Percentiles rank a stretch among this genome's conserved stretches.
Conservation (phyloP, 2,797 vertebrate species). For the Gadopsis bispinosus region DNA sequence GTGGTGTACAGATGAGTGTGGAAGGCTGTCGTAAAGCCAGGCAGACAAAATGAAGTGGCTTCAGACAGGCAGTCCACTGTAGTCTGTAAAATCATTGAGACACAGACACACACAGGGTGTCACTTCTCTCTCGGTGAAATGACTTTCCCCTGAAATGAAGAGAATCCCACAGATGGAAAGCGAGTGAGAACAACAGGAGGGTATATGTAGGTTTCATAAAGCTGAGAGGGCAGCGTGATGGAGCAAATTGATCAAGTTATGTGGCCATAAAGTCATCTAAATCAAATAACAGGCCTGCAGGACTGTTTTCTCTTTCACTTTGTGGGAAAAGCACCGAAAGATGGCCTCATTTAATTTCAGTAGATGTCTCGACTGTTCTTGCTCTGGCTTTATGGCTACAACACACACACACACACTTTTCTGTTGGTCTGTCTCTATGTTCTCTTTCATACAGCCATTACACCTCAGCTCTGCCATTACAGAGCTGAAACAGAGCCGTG, state of each 20-base stretch:
- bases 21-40: not conserved
- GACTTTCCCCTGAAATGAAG: slow-evolving; percentile 7
- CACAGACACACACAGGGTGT: not conserved
- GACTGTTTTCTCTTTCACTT: slow-evolving; percentile 47
- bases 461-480: slow-evolving; percentile 11
- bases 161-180: slow-evolving; percentile 12
- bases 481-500: slow-evolving; percentile 5
- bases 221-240: slow-evolving; percentile 32
- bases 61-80: slow-evolving; percentile 3
- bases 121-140: not conserved
- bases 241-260: slow-evolving; percentile 57
- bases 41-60: slow-evolving; percentile 14
- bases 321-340: slow-evolving; percentile 41
- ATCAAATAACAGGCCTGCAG: slow-evolving; percentile 55
- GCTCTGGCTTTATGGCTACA: slow-evolving; percentile 21
- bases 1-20: not conserved
- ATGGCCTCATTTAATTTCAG: slow-evolving; percentile 56
- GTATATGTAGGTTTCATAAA: slow-evolving; percentile 37
- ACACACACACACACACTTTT: not conserved
- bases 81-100: not conserved
- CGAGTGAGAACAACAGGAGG: slow-evolving; percentile 6
- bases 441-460: slow-evolving; percentile 17
- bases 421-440: not conserved
- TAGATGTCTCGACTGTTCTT: slow-evolving; percentile 36
- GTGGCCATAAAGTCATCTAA: slow-evolving; percentile 44